Evolutionary conservation across 2,797 vertebrate species (phyloP).

Genomic region (Chromobotia macracanthus): DNA sequence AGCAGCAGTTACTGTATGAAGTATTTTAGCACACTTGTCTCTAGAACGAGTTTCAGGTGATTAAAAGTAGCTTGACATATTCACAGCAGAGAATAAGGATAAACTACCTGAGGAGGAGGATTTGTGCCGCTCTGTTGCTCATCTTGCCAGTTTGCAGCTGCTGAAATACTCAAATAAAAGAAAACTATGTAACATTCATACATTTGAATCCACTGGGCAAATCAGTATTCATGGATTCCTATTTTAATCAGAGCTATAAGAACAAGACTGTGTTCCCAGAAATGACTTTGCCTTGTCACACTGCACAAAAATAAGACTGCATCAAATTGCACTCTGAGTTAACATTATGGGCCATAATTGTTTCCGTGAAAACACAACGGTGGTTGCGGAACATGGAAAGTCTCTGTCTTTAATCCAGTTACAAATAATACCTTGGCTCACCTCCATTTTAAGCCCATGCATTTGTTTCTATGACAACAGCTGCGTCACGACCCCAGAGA

Average conservation of each 20-base stretch:
- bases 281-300: neutral
- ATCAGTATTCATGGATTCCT: conserved; percentile 16
- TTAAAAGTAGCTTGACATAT: conserved; percentile 20
- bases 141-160: conserved; percentile 23
- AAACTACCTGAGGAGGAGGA: conserved; percentile 35
- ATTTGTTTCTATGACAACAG: conserved; percentile 54
- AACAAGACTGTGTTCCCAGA: neutral
- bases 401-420: conserved; percentile 41
- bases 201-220: conserved; percentile 17
- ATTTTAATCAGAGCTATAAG: conserved; percentile 27
- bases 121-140: conserved; percentile 39
- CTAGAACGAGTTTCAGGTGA: neutral
- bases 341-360: neutral
- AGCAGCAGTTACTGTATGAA: neutral
- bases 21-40: conserved; percentile 1
- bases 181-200: conserved; percentile 22
- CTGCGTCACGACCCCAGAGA: conserved; percentile 29
- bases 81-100: conserved; percentile 29
- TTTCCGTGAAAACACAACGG: neutral
- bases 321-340: conserved; percentile 20
- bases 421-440: conserved; percentile 43
- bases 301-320: neutral
- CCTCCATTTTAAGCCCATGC: conserved; percentile 46
- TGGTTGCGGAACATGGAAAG: neutral
- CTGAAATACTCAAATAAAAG: neutral